Conservation (phyloP, 2,888 invertebrate genomes). For the Agriotes lineatus region DNA sequence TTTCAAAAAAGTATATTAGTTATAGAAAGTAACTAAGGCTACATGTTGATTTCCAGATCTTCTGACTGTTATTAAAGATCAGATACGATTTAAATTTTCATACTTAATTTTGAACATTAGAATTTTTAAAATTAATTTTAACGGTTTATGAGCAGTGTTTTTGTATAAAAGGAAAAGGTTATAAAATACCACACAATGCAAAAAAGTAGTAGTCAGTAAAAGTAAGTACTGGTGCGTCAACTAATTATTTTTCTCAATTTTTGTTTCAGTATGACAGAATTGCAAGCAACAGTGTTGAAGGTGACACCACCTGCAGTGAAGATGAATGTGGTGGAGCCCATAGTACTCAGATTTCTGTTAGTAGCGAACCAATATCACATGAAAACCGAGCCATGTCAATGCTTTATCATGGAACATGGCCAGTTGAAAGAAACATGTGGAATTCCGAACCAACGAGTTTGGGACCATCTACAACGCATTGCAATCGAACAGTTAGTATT, state of each 20-base stretch:
- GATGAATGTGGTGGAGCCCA: conserved; percentile 57
- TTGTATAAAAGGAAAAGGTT: no score
- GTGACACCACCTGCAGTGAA: conserved; percentile 54
- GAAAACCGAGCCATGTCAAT: conserved; percentile 61
- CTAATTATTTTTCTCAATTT: conserved; percentile 1
- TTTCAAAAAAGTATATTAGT: no score
- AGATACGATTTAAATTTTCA: no score
- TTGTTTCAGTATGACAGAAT: conserved; percentile 42
- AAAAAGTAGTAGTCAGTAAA: background rate
- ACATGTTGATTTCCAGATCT: no score
- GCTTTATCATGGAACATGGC: conserved; percentile 75
- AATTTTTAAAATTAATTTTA: no score
- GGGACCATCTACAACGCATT: conserved; percentile 41
- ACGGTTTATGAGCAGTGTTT: no score
- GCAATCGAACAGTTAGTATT: conserved; percentile 44
- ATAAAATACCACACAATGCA: no score
- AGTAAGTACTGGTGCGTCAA: no score
- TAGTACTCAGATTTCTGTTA: conserved; percentile 62
- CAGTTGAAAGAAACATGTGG: conserved; percentile 68
- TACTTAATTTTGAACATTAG: no score
- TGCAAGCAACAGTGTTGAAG: conserved; percentile 24
- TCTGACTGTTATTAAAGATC: no score
- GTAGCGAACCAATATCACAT: conserved; percentile 58
- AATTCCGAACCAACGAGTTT: conserved; percentile 61
- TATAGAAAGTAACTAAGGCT: no score